A percentile compares a stretch with the other conserved stretches of the same genome.
Conservation (phyloP, 2,797 vertebrate genomes). For the Galaxias olidus region DNA sequence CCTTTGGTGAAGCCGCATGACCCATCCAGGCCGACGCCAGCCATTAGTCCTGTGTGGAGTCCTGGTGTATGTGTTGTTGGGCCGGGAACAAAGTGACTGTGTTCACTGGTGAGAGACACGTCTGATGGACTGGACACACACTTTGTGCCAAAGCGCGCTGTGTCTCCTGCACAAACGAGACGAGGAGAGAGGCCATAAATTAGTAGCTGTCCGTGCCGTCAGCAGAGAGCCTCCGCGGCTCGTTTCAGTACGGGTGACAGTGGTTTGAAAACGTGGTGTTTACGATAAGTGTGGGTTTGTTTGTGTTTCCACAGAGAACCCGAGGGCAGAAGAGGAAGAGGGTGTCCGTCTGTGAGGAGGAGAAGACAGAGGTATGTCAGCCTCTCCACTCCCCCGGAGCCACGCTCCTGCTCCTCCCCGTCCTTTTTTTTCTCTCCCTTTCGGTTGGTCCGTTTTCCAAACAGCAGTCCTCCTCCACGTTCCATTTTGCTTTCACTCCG, state of each 20-base stretch:
- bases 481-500: too few relatives aligned
- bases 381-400: too few relatives aligned
- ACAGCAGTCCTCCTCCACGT: too few relatives aligned
- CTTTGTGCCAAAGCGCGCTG: not conserved
- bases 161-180: not conserved
- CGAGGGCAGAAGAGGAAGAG: slow-evolving; percentile 92
- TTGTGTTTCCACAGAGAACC: slow-evolving; percentile 84
- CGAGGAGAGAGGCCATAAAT: not conserved
- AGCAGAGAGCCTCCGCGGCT: too few relatives aligned
- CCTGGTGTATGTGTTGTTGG: not conserved
- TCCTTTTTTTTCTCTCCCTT: too few relatives aligned
- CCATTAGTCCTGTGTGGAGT: not conserved
- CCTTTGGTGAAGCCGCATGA: not conserved
- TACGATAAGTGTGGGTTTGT: slow-evolving; percentile 18
- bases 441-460: too few relatives aligned
- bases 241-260: too few relatives aligned
- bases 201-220: too few relatives aligned
- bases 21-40: not conserved
- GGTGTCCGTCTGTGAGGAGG: slow-evolving; percentile 88
- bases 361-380: slow-evolving; percentile 90
- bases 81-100: not conserved
- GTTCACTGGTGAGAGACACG: not conserved
- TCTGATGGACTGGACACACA: not conserved
- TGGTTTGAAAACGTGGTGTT: not conserved
- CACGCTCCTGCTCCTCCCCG: too few relatives aligned